These are phyloP conservation scores for Idaea dimidiata DNA, from an alignment of 2,888 invertebrate species.

Conservation along the genomic window DNA sequence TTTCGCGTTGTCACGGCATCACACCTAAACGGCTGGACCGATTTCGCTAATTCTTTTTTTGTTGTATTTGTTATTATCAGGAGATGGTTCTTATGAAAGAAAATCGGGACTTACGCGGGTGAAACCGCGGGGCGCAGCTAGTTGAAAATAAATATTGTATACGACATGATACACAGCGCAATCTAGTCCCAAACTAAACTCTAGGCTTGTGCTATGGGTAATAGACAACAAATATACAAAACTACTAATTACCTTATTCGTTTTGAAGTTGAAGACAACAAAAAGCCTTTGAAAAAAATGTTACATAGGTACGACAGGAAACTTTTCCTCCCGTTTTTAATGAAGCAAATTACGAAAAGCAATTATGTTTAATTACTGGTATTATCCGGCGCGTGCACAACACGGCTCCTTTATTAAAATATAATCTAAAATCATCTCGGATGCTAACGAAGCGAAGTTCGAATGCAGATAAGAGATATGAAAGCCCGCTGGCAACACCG, in stretches of 20 bases:
- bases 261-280: not conserved
- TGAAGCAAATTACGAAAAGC: not conserved
- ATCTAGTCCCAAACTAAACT: too few relatives aligned
- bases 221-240: not conserved
- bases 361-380: not conserved
- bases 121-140: too few relatives aligned
- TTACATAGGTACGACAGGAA: not conserved
- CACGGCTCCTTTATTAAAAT: constrained; percentile 1
- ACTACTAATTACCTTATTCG: not conserved
- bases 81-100: too few relatives aligned
- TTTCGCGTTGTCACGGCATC: too few relatives aligned
- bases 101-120: too few relatives aligned
- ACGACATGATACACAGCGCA: too few relatives aligned
- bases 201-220: too few relatives aligned
- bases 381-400: not conserved
- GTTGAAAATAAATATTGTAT: too few relatives aligned
- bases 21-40: too few relatives aligned
- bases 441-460: constrained; percentile 25
- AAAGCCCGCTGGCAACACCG: constrained; percentile 31
- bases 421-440: constrained; percentile 15
- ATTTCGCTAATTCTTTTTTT: too few relatives aligned
- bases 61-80: too few relatives aligned
- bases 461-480: constrained; percentile 32
- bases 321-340: not conserved
- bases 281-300: not conserved